Evolutionary conservation across 2,113 vertebrate genomes (phyloP).

Genomic region (Cromileptes altivelis): DNA sequence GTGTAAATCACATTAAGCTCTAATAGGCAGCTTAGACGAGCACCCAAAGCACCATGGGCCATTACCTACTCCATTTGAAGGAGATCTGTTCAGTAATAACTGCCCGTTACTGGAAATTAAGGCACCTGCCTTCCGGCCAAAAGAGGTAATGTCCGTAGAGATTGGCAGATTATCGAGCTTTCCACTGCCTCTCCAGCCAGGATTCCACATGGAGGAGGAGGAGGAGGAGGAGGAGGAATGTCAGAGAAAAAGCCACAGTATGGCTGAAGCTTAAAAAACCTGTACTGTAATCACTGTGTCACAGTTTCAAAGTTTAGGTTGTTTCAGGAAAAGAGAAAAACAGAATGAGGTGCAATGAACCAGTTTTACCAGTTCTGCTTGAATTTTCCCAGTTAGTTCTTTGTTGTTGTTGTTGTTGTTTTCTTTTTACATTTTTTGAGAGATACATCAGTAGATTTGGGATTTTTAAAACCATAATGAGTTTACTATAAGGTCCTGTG

Average conservation of each 20-base stretch:
- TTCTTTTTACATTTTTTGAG: no score
- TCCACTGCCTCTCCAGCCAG: constrained; percentile 3
- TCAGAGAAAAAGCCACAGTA: background rate
- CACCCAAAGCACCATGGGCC: constrained; percentile 67
- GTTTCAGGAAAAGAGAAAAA: background rate
- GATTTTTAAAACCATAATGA: no score
- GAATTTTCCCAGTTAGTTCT: no score
- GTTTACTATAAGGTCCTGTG: no score
- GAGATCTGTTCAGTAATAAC: constrained; percentile 70
- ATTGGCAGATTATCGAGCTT: constrained; percentile 62
- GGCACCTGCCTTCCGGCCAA: constrained; percentile 71
- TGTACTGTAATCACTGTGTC: background rate
- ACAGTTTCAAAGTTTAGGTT: background rate
- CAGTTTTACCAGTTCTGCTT: no score
- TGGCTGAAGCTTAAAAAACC: background rate
- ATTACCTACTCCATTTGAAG: constrained; percentile 73
- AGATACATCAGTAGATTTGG: no score
- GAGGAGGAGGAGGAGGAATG: background rate
- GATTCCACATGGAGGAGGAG: background rate
- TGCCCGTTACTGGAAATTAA: constrained; percentile 69
- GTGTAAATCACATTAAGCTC: constrained; percentile 76
- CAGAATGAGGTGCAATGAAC: background rate
- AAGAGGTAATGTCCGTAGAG: constrained; percentile 50
- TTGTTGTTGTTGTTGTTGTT: no score
- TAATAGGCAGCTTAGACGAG: constrained; percentile 67